Evolutionary conservation across 2,888 invertebrate genomes (phyloP), one percentile per base, ranked within the genome.

Genomic region (Brachylomia viminalis): DNA sequence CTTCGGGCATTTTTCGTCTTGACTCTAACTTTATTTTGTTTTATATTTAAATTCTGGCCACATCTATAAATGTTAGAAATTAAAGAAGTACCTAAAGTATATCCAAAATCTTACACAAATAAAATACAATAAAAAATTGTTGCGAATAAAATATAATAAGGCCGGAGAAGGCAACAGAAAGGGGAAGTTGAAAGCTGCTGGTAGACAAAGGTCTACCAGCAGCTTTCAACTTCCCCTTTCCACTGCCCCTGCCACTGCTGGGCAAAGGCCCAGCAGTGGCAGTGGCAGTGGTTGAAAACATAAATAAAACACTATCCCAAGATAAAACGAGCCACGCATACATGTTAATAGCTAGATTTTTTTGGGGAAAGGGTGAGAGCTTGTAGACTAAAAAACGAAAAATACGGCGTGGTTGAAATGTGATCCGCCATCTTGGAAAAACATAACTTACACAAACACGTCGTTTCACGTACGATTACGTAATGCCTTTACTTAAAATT

Each of bases 391-490:
- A 79, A 72, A 72, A 72, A 72, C 23, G 13, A 69, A 66, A 72
- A 47, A 56, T 47, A 69, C 66, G 61, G 47, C 61, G 23, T 47
- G 30, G 69, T 72, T 72, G 56, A 70, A 79, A 72, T 68, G 64
- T 20, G 42, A 58, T 83, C 1, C 61, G 65, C 80, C 84, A 70
- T 81, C 84, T 81, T 79, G 66, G 56, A 52, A 69, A 70, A 70
- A 72, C 73, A 80, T 79, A 52, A 84, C 69, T 79, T 69, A 81
- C 54, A 72, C 59, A 72, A 78, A 80, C 80, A 84, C 58, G 67
- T 73, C 70, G 66, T 74, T 80, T 66, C 73, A 71, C 42, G 80
- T 54, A 27, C 33, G 78, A 64, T 72, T 72, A 64, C 56, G 49
- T 59, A 52, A 79, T 65, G 65, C 65, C 65, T 77, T 77, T 69